Base-by-base conservation (phyloP, 2,797 vertebrate species). In the Cetoscarus ocellatus region DNA sequence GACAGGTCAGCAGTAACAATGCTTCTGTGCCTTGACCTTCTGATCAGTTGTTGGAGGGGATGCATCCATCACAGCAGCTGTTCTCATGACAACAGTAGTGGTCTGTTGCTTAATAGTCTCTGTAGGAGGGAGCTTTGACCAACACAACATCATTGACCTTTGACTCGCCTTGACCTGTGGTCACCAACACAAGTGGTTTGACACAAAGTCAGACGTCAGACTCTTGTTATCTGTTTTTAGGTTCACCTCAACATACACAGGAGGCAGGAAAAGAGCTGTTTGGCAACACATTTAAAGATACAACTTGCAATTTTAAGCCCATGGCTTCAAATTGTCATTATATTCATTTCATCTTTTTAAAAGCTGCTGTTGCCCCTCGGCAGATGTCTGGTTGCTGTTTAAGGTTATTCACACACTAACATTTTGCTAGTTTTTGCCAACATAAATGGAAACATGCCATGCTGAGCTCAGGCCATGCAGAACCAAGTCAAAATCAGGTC, bases 61-160 rank as follows among this genome's bases (percentile, higher is more conserved):
- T 1, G 45, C 71, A 81, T 81, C 64, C 63, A 61, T 87, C 87
- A 86, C 27, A 45, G 45, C 73, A 82, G 79, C 64, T 91, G 85
- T 67, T 83, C 70, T 35, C 73, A 35, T 57, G 17, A 62, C 48
- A 61, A 54, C 47, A 61, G 48, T 48, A 54, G 67, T 68, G 48
- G 65, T 80, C 73, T 76, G 72, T 58, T 59, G 17, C 70, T 74
- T 65, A 57, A 45, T n/a, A 19, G 58, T 38, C 63, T 47, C 62
- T 76, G 40, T 72, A 59, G 62, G 66, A 62, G 50, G n/a, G n/a
- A n/a, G n/a, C n/a, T n/a, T n/a, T n/a, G n/a, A 69, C 67, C 64
- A 49, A 49, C 38, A 42, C 73, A 61, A 51, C 66, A 52, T 77
- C 63, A 53, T 59, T 40, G 59, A 64, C 58, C 83, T 67, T 53